Conservation (phyloP, 1,140 invertebrate genomes). For the Hyles vespertilio region DNA sequence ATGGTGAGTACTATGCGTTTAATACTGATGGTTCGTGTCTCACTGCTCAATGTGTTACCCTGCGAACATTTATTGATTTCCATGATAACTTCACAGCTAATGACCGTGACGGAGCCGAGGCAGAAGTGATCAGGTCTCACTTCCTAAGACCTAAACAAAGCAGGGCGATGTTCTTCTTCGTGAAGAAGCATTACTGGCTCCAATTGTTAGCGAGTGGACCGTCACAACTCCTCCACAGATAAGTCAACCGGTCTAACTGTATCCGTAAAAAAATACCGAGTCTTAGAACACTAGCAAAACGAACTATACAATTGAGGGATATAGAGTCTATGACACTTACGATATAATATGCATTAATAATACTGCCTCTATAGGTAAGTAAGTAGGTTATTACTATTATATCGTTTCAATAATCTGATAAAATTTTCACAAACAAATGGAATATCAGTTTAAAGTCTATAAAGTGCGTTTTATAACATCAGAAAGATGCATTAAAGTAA, state of each 20-base stretch:
- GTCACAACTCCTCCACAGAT: slow-evolving; percentile 24
- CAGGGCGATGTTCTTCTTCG: slow-evolving; percentile 28
- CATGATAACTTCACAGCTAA: slow-evolving; percentile 38
- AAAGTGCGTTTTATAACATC: too few species aligned
- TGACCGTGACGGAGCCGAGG: slow-evolving; percentile 23
- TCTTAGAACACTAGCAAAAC: background rate
- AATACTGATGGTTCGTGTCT: background rate
- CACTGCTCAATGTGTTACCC: background rate
- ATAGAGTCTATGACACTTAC: background rate
- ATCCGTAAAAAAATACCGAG: too few species aligned
- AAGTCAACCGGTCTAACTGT: slow-evolving; percentile 19
- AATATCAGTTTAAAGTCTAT: too few species aligned
- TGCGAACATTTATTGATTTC: slow-evolving; percentile 22
- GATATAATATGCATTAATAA: too few species aligned
- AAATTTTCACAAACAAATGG: too few species aligned
- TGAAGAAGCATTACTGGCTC: slow-evolving; percentile 31
- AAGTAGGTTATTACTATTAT: too few species aligned
- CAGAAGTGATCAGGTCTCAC: slow-evolving; percentile 27
- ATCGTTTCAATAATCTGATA: too few species aligned
- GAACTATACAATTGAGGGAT: background rate
- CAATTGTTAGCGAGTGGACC: slow-evolving; percentile 32
- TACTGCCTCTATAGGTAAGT: too few species aligned
- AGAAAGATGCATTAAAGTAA: too few species aligned
- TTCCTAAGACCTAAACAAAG: slow-evolving; percentile 20
- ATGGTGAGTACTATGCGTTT: slow-evolving; percentile 5